Conservation (phyloP, 2,113 vertebrate species). For the Hyperopisus bebe region DNA sequence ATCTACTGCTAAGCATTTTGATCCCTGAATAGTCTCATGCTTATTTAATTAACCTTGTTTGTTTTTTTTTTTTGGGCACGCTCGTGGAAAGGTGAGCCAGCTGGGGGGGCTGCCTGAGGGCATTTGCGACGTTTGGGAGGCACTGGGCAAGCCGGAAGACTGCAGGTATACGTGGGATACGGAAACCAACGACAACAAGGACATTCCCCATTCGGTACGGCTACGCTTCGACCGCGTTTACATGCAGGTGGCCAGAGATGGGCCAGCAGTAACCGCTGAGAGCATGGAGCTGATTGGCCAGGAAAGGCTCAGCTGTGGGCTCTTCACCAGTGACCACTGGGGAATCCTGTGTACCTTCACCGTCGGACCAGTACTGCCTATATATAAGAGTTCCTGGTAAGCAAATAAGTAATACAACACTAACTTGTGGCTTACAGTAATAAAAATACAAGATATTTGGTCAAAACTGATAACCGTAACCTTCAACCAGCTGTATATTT, state of each 20-base stretch:
- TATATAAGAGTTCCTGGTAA: not conserved
- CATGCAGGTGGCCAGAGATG: conserved; percentile 49
- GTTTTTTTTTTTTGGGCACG: not conserved
- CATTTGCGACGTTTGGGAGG: conserved; percentile 70
- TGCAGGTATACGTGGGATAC: conserved; percentile 79
- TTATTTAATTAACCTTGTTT: not conserved
- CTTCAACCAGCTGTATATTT: not conserved
- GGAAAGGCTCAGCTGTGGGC: conserved; percentile 69
- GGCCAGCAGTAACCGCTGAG: conserved; percentile 52
- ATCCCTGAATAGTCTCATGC: not conserved
- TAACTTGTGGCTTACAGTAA: not conserved
- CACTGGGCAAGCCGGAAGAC: conserved; percentile 64
- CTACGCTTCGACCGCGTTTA: conserved; percentile 71
- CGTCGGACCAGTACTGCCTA: not conserved
- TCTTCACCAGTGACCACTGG: conserved; percentile 79
- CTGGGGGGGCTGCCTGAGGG: conserved; percentile 56
- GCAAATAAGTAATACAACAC: not conserved
- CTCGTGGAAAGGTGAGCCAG: conserved; percentile 25
- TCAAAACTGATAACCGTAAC: not conserved
- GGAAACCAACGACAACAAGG: conserved; percentile 64
- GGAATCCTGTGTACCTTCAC: conserved; percentile 66
- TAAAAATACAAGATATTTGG: not conserved
- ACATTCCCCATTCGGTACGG: conserved; percentile 39
- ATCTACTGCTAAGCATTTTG: not conserved
- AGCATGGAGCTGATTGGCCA: conserved; percentile 68